Conservation (phyloP, 2,113 vertebrate species). For the Ivindomyrus marchei region DNA sequence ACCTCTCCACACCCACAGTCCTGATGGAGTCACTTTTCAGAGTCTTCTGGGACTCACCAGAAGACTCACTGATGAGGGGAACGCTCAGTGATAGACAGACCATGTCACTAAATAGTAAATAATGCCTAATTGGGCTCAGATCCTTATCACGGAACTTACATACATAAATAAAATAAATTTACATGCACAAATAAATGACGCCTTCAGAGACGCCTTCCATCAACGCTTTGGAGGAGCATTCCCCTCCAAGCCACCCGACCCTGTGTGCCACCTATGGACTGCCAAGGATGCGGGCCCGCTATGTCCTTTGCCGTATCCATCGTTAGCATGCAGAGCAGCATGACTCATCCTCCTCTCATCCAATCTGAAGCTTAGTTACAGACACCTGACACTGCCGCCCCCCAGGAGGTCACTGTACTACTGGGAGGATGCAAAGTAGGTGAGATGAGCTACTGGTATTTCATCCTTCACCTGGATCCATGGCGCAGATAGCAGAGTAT, state of each 20-base stretch:
- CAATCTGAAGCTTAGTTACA: not conserved
- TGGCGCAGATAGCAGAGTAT: not conserved
- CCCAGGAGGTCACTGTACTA: not conserved
- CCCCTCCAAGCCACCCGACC: too few species aligned
- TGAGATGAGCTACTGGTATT: not conserved
- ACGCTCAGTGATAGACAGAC: not conserved
- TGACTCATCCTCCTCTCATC: not conserved
- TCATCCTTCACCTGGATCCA: not conserved
- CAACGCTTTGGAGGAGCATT: not conserved
- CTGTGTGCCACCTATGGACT: too few species aligned
- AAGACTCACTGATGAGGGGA: not conserved
- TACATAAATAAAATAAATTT: not conserved
- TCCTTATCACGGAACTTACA: not conserved
- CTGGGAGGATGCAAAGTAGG: not conserved
- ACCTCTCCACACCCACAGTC: not conserved
- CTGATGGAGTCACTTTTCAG: not conserved
- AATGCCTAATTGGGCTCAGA: not conserved
- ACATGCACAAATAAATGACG: not conserved
- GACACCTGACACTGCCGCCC: not conserved
- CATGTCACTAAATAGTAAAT: not conserved
- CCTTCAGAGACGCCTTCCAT: not conserved
- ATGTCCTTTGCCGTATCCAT: not conserved
- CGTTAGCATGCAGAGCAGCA: not conserved
- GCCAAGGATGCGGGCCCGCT: too few species aligned
- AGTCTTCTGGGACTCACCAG: not conserved